Evolutionary conservation across 2,888 invertebrate genomes (phyloP).

Genomic region (Limenitis camilla): DNA sequence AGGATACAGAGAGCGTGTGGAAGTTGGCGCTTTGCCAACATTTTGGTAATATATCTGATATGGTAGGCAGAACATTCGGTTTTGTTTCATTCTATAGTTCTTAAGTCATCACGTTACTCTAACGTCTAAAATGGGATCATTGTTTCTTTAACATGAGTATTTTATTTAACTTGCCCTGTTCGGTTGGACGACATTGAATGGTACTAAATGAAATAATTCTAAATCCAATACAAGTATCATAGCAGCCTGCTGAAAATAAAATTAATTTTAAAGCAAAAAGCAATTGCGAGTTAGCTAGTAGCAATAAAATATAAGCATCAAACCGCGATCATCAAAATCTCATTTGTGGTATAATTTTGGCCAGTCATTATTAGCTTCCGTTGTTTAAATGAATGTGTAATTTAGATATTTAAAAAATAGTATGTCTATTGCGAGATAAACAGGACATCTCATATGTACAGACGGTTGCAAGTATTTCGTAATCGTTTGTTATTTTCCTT

Average conservation of each 20-base stretch:
- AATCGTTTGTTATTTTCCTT: conserved; percentile 13
- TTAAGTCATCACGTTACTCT: conserved; percentile 27
- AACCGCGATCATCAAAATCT: neutral
- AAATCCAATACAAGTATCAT: no score
- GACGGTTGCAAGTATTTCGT: conserved; percentile 5
- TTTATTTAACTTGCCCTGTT: no score
- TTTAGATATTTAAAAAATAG: neutral
- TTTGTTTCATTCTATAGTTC: conserved; percentile 27
- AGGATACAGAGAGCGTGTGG: conserved; percentile 39
- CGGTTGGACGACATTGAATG: no score
- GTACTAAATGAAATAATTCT: no score
- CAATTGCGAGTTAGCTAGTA: no score
- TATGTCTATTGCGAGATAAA: no score
- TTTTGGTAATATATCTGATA: conserved; percentile 29
- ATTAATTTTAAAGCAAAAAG: no score
- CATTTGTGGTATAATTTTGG: neutral
- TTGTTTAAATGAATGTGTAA: neutral
- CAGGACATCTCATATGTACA: neutral
- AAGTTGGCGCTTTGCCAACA: conserved; percentile 50
- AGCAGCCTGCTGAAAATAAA: no score
- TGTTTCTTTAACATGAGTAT: neutral
- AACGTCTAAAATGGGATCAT: neutral
- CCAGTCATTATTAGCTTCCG: neutral
- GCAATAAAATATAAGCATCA: no score
- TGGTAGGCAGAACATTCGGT: conserved; percentile 15